These are phyloP conservation scores for Muscicapa striata DNA, from an alignment of 2,797 vertebrate species.

Conservation along the genomic window DNA sequence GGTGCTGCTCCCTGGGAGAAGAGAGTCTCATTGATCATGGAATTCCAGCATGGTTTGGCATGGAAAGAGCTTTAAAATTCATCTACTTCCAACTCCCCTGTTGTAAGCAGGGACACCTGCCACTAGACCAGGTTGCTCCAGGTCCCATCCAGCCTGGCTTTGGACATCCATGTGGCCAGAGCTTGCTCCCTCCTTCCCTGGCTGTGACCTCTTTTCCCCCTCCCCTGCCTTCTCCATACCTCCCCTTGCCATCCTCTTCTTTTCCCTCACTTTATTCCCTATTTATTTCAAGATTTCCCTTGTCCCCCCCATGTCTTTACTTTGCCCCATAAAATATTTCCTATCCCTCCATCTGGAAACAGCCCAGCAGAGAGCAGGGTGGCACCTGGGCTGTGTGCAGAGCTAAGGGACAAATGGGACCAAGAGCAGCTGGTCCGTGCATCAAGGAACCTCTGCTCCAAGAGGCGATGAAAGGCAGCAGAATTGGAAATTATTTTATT, in stretches of 20 bases:
- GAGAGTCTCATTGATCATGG: not conserved
- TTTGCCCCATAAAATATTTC: accelerated
- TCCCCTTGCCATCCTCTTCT: not conserved
- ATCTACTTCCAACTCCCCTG: not conserved
- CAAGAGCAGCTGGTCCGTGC: not conserved
- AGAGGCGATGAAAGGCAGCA: slow-evolving; percentile 14
- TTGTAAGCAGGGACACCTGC: not conserved
- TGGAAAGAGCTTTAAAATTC: not conserved
- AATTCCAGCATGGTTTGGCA: not conserved
- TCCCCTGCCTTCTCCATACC: not conserved
- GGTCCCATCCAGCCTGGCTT: not conserved
- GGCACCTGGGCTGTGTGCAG: not conserved
- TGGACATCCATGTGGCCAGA: not conserved
- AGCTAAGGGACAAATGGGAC: not conserved
- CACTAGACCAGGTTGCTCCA: not conserved
- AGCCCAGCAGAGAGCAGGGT: not conserved
- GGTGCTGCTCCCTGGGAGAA: not conserved
- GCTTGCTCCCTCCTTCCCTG: not conserved
- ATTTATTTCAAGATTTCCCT: not conserved
- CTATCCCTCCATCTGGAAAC: too few relatives aligned
- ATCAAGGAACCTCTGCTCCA: slow-evolving; percentile 38
- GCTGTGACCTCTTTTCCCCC: not conserved
- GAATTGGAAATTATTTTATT: slow-evolving; percentile 76
- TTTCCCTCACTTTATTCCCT: not conserved
- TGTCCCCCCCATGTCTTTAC: not conserved